Base-by-base conservation (phyloP, 2,113 vertebrate species). In the Hassar affinis region DNA sequence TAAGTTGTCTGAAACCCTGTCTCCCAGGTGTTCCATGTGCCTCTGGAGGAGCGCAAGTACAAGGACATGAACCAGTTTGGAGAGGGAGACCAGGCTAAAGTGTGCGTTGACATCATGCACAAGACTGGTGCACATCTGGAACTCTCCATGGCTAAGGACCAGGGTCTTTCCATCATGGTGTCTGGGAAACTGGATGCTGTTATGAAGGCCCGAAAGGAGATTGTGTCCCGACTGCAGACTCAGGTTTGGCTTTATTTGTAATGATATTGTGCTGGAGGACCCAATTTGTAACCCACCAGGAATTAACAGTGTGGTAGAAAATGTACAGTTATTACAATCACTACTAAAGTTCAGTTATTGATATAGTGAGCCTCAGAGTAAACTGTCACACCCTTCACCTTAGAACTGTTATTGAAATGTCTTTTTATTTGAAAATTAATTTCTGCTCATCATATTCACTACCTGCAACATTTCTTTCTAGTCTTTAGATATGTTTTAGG, bases 11-110 rank as follows among this genome's bases (percentile, higher is more conserved):
- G n/a, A n/a, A n/a, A n/a, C n/a, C n/a, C 14, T 27, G 56, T 47
- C 38, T 71, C 17, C 38, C 82, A 99, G 98, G 98, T 99, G 93
- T 99, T 99, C 90, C 98, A 99, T 86, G 98, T 99, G 85, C 98
- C 98, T 27, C 93, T 99, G 90, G 98, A 99, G 86, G 98, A 99
- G 93, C 97, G 98, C 90, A 98, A 96, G 79, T 99, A 98, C 91
- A 99, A 99, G 94, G 98, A 99, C 93, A 97, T 99, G 91, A 98
- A 97, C 93, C 98, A 99, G 91, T 99, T 99, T 88, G 98, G 98
- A 89, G 98, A 99, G 92, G 98, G 98, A 3, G 98, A 99, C 82
- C 98, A 99, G 93, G 98, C 96, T 1, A 99, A 99, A 91, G 98
- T 99, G 90, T 99, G 98, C 89, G 95, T 99, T 49, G 98, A 99